phyloP scores from a whole-genome alignment of 2,113 vertebrate genomes.

The Cochlearius cochlearius region DNA sequence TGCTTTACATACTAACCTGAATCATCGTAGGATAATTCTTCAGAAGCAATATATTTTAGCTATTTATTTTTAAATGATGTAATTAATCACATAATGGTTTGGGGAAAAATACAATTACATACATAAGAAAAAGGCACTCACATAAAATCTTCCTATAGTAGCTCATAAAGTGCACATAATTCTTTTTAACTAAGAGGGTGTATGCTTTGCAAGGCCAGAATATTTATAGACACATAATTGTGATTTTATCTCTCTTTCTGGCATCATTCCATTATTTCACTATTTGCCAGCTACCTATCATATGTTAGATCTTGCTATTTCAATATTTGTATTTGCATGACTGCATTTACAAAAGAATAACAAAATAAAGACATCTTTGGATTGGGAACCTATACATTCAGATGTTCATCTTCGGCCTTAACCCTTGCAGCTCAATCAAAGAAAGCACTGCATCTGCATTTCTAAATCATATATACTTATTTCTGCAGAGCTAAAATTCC shows the following conservation, averaged over 20 bases:
- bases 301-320: background rate
- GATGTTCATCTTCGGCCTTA: background rate
- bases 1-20: background rate
- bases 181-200: background rate
- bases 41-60: background rate
- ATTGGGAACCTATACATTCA: background rate
- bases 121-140: background rate
- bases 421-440: constrained; percentile 1
- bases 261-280: background rate
- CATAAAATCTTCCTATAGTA: background rate
- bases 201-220: background rate
- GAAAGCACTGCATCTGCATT: background rate
- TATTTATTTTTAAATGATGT: background rate
- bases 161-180: background rate
- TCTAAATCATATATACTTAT: background rate
- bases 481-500: background rate
- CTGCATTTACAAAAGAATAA: constrained; percentile 11
- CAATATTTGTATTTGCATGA: background rate
- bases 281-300: background rate
- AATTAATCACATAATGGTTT: background rate
- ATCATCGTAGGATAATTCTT: background rate
- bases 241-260: constrained; percentile 2
- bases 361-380: background rate
- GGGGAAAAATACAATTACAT: background rate
- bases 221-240: background rate